Conservation (phyloP, 2,888 invertebrate species). For the Dugesia japonica region DNA sequence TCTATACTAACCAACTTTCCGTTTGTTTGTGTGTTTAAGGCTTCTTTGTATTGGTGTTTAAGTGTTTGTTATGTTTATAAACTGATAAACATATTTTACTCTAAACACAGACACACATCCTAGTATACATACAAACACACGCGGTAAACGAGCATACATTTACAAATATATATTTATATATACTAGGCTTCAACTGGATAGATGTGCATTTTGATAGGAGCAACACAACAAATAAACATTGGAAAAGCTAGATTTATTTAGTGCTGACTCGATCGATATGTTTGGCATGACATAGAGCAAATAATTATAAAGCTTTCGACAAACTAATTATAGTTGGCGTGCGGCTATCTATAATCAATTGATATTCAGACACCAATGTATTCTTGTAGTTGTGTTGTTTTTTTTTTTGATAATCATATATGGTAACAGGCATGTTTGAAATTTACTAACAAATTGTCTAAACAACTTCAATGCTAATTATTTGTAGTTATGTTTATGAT, state of each 20-base stretch:
- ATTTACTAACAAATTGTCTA: too few relatives aligned
- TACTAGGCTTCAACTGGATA: background rate
- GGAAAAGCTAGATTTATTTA: slow-evolving; percentile 20
- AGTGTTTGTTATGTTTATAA: slow-evolving; percentile 13
- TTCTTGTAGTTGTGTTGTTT: too few relatives aligned
- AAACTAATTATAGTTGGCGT: slow-evolving; percentile 10
- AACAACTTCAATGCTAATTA: too few relatives aligned
- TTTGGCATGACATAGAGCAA: slow-evolving; percentile 3
- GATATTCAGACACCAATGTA: background rate
- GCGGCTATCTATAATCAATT: background rate
- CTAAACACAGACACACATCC: background rate
- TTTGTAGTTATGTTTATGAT: too few relatives aligned
- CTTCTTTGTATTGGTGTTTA: slow-evolving; percentile 10
- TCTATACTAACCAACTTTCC: background rate
- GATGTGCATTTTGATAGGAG: background rate
- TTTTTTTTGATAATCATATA: too few relatives aligned
- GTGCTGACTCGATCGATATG: slow-evolving; percentile 16
- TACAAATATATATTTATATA: background rate
- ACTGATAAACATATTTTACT: slow-evolving; percentile 20
- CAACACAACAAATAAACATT: slow-evolving; percentile 13
- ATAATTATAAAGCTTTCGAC: slow-evolving; percentile 11
- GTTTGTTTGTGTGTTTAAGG: background rate
- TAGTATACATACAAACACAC: background rate
- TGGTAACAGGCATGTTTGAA: too few relatives aligned
- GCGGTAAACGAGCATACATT: background rate